phyloP scores from a whole-genome alignment of 2,888 invertebrate genomes.

The Macaria liturata region DNA sequence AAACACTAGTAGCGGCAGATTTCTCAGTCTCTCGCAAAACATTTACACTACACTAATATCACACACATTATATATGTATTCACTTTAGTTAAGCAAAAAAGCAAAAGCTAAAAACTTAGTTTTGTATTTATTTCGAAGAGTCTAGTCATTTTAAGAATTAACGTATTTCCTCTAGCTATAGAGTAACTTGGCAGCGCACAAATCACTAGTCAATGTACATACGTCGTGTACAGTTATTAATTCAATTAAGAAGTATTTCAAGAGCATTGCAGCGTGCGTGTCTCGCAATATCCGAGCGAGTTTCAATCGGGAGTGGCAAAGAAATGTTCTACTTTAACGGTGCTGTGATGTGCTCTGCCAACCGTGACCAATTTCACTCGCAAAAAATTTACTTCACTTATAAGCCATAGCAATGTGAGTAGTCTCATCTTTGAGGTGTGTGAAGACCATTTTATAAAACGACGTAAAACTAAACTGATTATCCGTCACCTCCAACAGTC shows the following conservation, averaged over 20 bases:
- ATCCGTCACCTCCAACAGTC: no score
- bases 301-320: conserved; percentile 8
- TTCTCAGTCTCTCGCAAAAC: conserved; percentile 18
- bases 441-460: no score
- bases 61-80: conserved; percentile 4
- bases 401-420: no score
- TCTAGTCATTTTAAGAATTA: not conserved
- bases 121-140: not conserved
- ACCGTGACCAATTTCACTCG: not conserved
- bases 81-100: no score
- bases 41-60: conserved; percentile 16
- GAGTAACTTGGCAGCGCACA: no score
- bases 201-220: not conserved
- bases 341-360: no score
- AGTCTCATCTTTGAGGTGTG: no score
- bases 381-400: not conserved
- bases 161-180: no score
- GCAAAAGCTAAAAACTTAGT: no score
- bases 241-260: conserved; percentile 21
- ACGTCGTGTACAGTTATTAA: conserved; percentile 8
- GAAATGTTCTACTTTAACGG: no score
- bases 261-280: conserved; percentile 9
- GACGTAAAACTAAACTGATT: no score
- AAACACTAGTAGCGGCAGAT: conserved; percentile 13
- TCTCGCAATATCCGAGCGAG: conserved; percentile 7